These are phyloP conservation scores for Seladonia tumulorum DNA, from an alignment of 2,888 invertebrate genomes.

Conservation along the genomic window DNA sequence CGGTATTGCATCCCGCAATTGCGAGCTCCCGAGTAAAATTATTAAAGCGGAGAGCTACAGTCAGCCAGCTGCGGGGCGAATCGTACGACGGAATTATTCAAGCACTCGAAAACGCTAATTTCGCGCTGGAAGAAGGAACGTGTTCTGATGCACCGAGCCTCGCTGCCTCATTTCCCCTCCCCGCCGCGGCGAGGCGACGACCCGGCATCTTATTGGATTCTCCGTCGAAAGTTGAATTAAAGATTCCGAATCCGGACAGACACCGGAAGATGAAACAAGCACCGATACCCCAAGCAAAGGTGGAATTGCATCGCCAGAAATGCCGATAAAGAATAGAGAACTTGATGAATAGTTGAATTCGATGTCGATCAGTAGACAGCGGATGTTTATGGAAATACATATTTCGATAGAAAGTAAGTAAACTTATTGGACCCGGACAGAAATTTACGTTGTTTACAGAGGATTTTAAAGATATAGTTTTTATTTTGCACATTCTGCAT, in stretches of 20 bases:
- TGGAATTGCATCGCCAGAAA: background rate
- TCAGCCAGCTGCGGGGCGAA: conserved; percentile 21
- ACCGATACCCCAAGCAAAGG: background rate
- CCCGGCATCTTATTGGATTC: conserved; percentile 64
- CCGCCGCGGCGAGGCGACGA: background rate
- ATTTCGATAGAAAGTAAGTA: too few species aligned
- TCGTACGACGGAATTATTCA: conserved; percentile 68
- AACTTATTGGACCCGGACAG: too few species aligned
- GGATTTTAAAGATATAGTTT: too few species aligned
- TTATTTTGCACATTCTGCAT: too few species aligned
- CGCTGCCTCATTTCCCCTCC: conserved; percentile 47
- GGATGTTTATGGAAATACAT: too few species aligned
- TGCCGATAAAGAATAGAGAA: background rate
- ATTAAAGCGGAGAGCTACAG: conserved; percentile 58
- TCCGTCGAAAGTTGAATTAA: conserved; percentile 60
- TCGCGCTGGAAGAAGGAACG: conserved; percentile 48
- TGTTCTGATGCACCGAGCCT: conserved; percentile 22
- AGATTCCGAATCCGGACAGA: conserved; percentile 47
- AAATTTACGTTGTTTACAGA: too few species aligned
- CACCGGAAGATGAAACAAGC: background rate
- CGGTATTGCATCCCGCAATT: conserved; percentile 54
- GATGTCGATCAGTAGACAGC: too few species aligned
- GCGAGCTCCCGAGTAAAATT: conserved; percentile 58
- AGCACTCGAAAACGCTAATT: conserved; percentile 70
- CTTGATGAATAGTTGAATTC: background rate